Base-by-base conservation (phyloP, 2,888 invertebrate genomes). In the Stomorhina lunata region DNA sequence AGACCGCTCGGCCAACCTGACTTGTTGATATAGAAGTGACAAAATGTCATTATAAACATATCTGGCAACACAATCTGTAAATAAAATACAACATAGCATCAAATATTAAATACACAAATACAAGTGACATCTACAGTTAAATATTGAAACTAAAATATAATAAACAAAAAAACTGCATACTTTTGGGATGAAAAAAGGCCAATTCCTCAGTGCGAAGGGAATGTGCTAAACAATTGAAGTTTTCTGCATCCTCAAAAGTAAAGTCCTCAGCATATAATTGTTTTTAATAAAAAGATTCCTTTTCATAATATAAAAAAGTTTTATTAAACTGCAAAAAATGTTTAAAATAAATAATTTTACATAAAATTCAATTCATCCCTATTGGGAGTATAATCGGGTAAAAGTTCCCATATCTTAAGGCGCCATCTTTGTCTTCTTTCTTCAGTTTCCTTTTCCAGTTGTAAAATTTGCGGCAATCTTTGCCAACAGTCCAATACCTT, bases 1-100 rank as follows among this genome's bases (percentile, higher is more conserved):
- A 94, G 94, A 95, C 94, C 95, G 94, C 94, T 94, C 94, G 94
- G 94, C 94, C 94, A 95, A 94, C 93, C 94, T 94, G 94, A 94
- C 94, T 87, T 86, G 79, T 45, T 48, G 82, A 0, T 1, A 0
- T 0, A 0, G 0, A 0, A 25, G 2, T 59, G 82, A 34, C 79
- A 68, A 82, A 79, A 15, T 9, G n/a, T n/a, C 7, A 0, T 0
- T 10, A 72, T 12, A 72, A 48, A 45, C 17, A 1, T 0, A 9
- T 2, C 3, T 50, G 17, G 50, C 25, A 37, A 12, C 1, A 32
- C 0, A 40, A 1, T 20, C n/a, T 6, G n/a, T 25, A 61, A 40
- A 17, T 25, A 32, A 25, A 40, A 40, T n/a, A 22, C n/a, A 61
- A 43, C 1, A 12, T n/a, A 10, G n/a, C n/a, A n/a, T n/a, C 40